Evolutionary conservation across 2,113 vertebrate species (phyloP).

Genomic region (Chaetodon auriga): DNA sequence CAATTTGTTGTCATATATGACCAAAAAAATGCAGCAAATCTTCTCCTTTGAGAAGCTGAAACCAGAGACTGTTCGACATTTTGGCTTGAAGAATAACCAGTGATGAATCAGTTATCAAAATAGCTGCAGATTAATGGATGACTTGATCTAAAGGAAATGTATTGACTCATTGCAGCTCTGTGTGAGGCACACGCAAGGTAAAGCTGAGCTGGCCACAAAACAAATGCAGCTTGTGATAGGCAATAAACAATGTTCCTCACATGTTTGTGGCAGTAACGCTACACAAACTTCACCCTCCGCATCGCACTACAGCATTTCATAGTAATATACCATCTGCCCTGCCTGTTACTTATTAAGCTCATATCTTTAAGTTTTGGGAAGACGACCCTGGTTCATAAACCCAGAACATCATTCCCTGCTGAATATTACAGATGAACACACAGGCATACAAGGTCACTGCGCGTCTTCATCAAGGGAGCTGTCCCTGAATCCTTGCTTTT

Average conservation of each 20-base stretch:
- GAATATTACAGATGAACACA: not conserved
- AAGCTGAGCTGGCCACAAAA: not conserved
- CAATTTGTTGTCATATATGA: too few species aligned
- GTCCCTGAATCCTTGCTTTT: not conserved
- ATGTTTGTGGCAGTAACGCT: not conserved
- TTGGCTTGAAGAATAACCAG: not conserved
- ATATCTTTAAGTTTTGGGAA: not conserved
- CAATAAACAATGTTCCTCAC: not conserved
- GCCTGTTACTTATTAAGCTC: not conserved
- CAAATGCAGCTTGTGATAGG: constrained; percentile 5
- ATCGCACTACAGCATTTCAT: not conserved
- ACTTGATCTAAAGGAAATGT: not conserved
- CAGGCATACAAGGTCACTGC: not conserved
- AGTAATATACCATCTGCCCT: not conserved
- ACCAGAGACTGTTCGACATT: too few species aligned
- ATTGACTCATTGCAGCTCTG: not conserved
- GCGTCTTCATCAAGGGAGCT: not conserved
- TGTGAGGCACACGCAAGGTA: not conserved
- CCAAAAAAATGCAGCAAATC: not conserved
- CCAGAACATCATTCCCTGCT: not conserved
- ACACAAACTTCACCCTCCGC: not conserved
- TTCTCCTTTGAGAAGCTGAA: not conserved
- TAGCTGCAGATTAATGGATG: not conserved
- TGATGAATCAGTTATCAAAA: not conserved
- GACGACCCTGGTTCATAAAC: not conserved